Conservation (phyloP, 2,888 invertebrate genomes). For the Coronaproctus castanopsis region DNA sequence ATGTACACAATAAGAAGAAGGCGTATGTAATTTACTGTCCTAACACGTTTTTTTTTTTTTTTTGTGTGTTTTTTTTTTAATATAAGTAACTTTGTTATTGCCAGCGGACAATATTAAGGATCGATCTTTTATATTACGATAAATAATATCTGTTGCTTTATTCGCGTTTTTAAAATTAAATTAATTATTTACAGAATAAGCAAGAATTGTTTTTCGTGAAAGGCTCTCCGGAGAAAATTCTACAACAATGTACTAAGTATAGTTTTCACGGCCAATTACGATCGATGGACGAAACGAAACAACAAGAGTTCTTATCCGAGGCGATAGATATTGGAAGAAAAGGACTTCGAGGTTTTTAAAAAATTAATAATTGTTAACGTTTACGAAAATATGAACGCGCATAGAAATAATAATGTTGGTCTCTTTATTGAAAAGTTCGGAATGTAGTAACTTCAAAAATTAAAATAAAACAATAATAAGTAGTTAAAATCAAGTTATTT, state of each 20-base stretch:
- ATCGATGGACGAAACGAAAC: slow-evolving; percentile 48
- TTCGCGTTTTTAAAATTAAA: no score
- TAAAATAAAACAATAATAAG: no score
- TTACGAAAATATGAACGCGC: no score
- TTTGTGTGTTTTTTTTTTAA: not conserved
- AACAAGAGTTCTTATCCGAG: slow-evolving; percentile 57
- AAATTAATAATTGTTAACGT: no score
- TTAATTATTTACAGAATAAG: slow-evolving; percentile 28
- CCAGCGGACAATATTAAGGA: not conserved
- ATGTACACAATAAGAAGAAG: no score
- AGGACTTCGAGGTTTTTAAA: slow-evolving; percentile 40
- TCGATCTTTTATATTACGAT: not conserved
- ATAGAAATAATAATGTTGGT: no score
- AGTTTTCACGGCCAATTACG: slow-evolving; percentile 49
- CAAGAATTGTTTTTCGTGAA: slow-evolving; percentile 79
- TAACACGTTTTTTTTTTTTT: no score
- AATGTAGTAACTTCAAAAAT: no score
- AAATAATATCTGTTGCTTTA: not conserved
- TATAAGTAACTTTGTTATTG: not conserved
- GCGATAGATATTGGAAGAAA: slow-evolving; percentile 72
- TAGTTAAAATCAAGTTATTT: no score
- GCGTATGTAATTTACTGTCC: no score
- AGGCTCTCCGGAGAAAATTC: slow-evolving; percentile 78
- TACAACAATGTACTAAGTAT: slow-evolving; percentile 68
- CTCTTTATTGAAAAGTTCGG: no score